Percentiles rank a stretch among this genome's conserved stretches.
Conservation (phyloP, 2,113 vertebrate genomes). For the Charina bottae region DNA sequence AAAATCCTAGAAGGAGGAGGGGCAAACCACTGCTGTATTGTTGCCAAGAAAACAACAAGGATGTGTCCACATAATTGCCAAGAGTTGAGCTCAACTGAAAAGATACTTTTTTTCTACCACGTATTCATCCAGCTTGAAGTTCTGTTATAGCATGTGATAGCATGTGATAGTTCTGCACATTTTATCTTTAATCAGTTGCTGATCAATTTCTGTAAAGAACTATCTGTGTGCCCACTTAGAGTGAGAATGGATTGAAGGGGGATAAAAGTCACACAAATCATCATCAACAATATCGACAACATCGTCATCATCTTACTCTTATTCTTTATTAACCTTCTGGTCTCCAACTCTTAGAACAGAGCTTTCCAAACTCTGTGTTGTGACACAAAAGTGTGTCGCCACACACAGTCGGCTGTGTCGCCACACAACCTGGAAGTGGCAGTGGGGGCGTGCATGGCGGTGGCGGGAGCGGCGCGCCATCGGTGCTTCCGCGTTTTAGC, state of each 20-base stretch:
- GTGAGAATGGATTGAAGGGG: background rate
- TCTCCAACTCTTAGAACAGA: background rate
- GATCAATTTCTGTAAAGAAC: background rate
- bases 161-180: background rate
- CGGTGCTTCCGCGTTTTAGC: too few relatives aligned
- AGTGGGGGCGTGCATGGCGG: too few relatives aligned
- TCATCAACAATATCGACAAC: background rate
- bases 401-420: too few relatives aligned
- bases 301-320: background rate
- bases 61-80: background rate
- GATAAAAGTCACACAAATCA: background rate
- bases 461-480: too few relatives aligned
- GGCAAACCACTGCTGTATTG: background rate
- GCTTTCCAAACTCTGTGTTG: too few relatives aligned
- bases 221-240: background rate
- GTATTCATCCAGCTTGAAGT: background rate
- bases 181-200: background rate
- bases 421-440: too few relatives aligned
- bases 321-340: background rate
- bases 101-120: background rate
- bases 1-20: background rate
- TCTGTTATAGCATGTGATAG: background rate
- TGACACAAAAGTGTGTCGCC: too few relatives aligned
- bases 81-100: background rate
- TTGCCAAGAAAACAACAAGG: background rate